Evolutionary conservation across 2,888 invertebrate genomes (phyloP), one percentile per base, ranked within the genome.

Genomic region (Leptinotarsa rubiginosa): DNA sequence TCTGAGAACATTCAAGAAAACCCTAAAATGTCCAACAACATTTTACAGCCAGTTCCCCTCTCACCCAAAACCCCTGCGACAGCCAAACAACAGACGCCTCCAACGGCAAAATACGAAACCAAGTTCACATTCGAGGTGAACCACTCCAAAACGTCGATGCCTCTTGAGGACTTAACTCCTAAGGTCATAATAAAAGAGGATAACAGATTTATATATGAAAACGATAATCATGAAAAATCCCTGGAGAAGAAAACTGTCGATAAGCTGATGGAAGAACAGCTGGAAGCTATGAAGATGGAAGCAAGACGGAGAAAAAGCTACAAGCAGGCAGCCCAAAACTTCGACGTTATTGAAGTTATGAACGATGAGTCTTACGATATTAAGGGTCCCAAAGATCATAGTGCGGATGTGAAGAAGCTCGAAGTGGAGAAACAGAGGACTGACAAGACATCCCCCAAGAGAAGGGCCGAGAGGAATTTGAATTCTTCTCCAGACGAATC

Each of bases 91-190:
- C 80, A 83, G 74, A 85, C 87, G 65, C 86, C 87, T 59, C 83
- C 87, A 0, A 89, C 86, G 4, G 90, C 89, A 50, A 87, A 88
- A 15, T 86, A 88, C 76, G 89, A 91, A 56, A 90, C 89, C 0
- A 91, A 91, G 84, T 92, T 93, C 81, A 91, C 90, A 31, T 89
- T 90, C 77, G 85, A 87, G 56, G 83, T 87, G 25, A 73, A 64
- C 41, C 67, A 72, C 85, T 80, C 54, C 10, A 67, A 47, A 65
- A 49, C 54, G 20, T 59, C 49, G 16, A 68, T 59, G 13, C 69
- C 65, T 22, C n/a, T 52, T 5, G 69, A 68, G 10, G 69, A 72
- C 22, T n/a, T 47, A 12, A 73, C 73, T 7, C 70, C 71, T 4
- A 65, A 65, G 49, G 49, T 62, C 50, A 65, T 31, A 13, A 47